Base-by-base conservation (phyloP, 2,888 invertebrate species). In the Lochmaea crataegi region DNA sequence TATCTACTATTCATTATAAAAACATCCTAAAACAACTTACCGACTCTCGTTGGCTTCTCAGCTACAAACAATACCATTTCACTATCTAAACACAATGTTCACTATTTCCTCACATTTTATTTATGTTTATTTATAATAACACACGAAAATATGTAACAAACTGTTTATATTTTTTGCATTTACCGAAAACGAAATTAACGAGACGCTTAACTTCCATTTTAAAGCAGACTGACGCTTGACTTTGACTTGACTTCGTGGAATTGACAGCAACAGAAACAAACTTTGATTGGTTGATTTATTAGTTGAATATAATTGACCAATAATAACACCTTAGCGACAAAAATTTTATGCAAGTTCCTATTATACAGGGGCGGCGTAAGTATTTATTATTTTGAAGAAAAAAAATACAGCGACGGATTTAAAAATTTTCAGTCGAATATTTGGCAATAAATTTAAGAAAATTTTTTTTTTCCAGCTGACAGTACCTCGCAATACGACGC, bases 401-500 rank as follows among this genome's bases (percentile, higher is more conserved):
- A 26, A 32, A 6, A 32, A 6, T 32, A 32, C 32, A 32, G 32
- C 5, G 6, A 6, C 32, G 32, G 32, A 32, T 32, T 32, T 32
- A 32, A 32, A 32, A 32, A 0, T 26, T 26, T 2, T 26, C 2
- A 26, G 26, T 26, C 26, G 2, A 2, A 4, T 2, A 26, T 26
- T 26, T 26, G 26, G 2, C 26, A 26, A 26, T 26, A 5, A 4
- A 26, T 26, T 2, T 26, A 4, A 1, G 5, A 26, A 26, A 26
- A 26, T 26, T 6, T 32, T 74, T 81, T 87, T 86, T 82, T 90
- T 90, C 42, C 89, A 94, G 94, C 94, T 83, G 94, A 94, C 83
- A 92, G 92, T 73, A 92, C 92, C 75, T 92, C 91, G 56, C 93
- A 94, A 87, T 94, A 92, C 83, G 94, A 94, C 84, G 93, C 94